phyloP scores from a whole-genome alignment of 2,113 vertebrate genomes.

The Circaetus gallicus region DNA sequence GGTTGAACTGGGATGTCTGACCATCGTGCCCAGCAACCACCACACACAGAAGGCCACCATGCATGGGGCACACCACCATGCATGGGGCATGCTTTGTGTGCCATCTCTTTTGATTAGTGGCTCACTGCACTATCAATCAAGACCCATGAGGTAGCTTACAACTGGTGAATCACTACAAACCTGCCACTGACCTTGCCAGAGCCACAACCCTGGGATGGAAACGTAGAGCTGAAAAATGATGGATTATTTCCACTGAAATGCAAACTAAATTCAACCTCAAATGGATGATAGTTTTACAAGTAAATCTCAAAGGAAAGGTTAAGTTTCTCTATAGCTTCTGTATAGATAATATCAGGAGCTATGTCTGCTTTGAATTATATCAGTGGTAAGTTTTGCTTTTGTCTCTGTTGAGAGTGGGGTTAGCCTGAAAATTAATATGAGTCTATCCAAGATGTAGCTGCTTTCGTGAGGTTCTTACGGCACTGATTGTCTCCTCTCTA shows the following conservation, averaged over 20 bases:
- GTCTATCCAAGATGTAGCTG: neutral
- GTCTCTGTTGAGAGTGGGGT: neutral
- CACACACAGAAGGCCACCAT: neutral
- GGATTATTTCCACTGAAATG: neutral
- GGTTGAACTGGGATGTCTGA: neutral
- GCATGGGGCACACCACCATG: neutral
- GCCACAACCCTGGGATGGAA: neutral
- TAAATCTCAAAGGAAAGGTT: neutral
- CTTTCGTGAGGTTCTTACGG: neutral
- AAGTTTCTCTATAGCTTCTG: neutral
- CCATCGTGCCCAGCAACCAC: neutral
- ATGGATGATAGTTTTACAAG: neutral
- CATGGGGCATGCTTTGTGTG: neutral
- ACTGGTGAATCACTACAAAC: neutral
- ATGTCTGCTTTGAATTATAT: neutral
- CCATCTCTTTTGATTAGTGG: neutral
- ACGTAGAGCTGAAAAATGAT: neutral
- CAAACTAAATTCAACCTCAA: neutral
- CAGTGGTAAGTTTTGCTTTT: neutral
- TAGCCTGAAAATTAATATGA: neutral
- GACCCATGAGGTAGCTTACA: neutral
- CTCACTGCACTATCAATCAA: slow-evolving; percentile 30
- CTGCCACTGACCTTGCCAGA: neutral
- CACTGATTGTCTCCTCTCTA: neutral
- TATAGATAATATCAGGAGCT: neutral